These are phyloP conservation scores for Coptotermes formosanus DNA, from an alignment of 1,140 invertebrate genomes.

Conservation along the genomic window DNA sequence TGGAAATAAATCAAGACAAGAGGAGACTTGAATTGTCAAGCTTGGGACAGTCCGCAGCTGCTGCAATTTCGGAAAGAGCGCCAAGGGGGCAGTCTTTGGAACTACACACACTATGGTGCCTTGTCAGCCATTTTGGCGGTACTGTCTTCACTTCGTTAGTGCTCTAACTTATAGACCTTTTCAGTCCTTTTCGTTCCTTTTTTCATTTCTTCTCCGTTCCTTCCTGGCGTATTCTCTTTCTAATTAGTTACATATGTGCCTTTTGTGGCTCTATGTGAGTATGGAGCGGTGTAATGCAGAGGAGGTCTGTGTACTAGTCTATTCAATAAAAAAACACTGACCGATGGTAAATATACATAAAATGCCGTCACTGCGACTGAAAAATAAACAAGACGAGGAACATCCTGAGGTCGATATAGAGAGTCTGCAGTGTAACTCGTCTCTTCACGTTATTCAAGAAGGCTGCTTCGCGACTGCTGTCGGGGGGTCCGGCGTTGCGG, in stretches of 20 bases:
- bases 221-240: background rate
- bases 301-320: background rate
- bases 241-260: slow-evolving; percentile 19
- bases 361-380: background rate
- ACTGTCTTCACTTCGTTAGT: background rate
- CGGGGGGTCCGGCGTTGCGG: background rate
- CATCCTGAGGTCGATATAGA: background rate
- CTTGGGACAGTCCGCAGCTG: background rate
- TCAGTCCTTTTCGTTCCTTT: background rate
- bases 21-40: slow-evolving; percentile 2
- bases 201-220: background rate
- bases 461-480: background rate
- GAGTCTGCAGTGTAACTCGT: background rate
- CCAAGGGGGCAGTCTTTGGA: background rate
- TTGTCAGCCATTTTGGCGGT: slow-evolving; percentile 8
- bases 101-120: background rate
- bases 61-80: background rate
- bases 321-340: background rate
- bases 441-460: background rate
- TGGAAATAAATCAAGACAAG: background rate
- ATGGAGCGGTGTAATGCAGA: background rate
- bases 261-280: background rate
- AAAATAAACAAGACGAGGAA: background rate
- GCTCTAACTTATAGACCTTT: background rate
- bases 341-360: background rate